phyloP scores from a whole-genome alignment of 2,113 vertebrate genomes.

The Phycodurus eques region DNA sequence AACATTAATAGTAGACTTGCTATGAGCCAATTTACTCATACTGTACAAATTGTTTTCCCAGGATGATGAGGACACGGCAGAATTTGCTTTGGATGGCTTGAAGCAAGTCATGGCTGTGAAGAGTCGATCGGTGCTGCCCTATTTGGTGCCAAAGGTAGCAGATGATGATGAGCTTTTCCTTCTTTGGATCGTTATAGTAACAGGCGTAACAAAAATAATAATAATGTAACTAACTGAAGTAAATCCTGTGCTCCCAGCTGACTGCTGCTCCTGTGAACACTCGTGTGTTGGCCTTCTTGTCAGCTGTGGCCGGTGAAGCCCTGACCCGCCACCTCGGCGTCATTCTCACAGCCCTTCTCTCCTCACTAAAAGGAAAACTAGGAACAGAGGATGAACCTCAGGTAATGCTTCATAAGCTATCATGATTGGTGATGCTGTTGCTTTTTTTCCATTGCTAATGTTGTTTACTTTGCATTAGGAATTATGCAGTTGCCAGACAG shows the following conservation, averaged over 20 bases:
- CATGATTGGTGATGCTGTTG: not conserved
- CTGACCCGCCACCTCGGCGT: conserved; percentile 92
- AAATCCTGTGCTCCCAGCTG: conserved; percentile 69
- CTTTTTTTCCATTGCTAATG: not conserved
- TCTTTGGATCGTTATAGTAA: not conserved
- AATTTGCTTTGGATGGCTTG: conserved; percentile 93
- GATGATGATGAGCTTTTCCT: not conserved
- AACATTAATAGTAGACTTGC: not conserved
- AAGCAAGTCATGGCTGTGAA: conserved; percentile 99
- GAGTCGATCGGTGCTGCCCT: conserved; percentile 95
- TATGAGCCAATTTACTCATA: not conserved
- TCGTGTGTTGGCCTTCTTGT: conserved; percentile 93
- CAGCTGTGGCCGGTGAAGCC: conserved; percentile 90
- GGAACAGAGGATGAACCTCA: conserved; percentile 84
- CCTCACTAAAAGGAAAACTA: conserved; percentile 88
- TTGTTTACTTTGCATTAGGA: conserved; percentile 72
- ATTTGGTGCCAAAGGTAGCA: conserved; percentile 92
- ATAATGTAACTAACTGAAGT: not conserved
- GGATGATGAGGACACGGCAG: conserved; percentile 85
- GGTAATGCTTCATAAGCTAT: conserved; percentile 65
- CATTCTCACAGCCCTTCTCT: conserved; percentile 92
- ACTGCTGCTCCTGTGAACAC: conserved; percentile 92
- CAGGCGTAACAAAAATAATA: not conserved
- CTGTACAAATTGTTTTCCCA: conserved; percentile 46
- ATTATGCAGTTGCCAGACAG: conserved; percentile 89